Evolutionary conservation across 2,888 invertebrate genomes (phyloP).

Genomic region (Reticulitermes lucifugus): DNA sequence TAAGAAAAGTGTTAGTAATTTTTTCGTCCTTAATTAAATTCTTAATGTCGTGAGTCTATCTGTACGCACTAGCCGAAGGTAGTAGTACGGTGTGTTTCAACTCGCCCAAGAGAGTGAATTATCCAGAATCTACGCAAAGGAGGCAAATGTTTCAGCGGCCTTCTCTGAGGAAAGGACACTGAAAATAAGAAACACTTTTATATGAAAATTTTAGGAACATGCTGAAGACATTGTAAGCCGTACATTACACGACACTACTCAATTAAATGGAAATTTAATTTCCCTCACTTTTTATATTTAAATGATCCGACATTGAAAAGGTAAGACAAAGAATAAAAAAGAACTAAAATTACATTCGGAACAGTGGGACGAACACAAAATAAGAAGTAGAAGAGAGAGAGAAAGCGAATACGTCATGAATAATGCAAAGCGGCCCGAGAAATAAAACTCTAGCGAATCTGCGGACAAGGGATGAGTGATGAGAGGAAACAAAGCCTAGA

Average conservation of each 20-base stretch:
- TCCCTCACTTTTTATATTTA: not conserved
- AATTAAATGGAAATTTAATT: not conserved
- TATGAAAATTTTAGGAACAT: too few species aligned
- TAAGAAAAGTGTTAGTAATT: too few species aligned
- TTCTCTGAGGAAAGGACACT: too few species aligned
- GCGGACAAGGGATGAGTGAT: constrained; percentile 39
- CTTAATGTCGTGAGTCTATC: too few species aligned
- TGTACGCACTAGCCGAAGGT: too few species aligned
- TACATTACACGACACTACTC: not conserved
- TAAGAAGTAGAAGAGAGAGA: not conserved
- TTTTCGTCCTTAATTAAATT: too few species aligned
- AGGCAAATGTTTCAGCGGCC: too few species aligned
- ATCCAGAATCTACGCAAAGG: too few species aligned
- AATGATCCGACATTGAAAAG: not conserved
- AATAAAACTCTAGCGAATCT: constrained; percentile 46
- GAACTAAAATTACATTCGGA: constrained; percentile 11
- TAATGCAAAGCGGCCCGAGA: constrained; percentile 42
- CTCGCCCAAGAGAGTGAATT: too few species aligned
- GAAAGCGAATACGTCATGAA: constrained; percentile 28
- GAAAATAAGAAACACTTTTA: too few species aligned
- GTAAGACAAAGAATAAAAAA: not conserved
- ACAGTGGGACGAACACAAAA: not conserved
- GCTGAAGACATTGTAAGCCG: too few species aligned
- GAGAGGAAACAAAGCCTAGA: constrained; percentile 46
- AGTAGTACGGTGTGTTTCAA: too few species aligned